Evolutionary conservation across 2,888 invertebrate species (phyloP).

Genomic region (Drosophila longiperda): DNA sequence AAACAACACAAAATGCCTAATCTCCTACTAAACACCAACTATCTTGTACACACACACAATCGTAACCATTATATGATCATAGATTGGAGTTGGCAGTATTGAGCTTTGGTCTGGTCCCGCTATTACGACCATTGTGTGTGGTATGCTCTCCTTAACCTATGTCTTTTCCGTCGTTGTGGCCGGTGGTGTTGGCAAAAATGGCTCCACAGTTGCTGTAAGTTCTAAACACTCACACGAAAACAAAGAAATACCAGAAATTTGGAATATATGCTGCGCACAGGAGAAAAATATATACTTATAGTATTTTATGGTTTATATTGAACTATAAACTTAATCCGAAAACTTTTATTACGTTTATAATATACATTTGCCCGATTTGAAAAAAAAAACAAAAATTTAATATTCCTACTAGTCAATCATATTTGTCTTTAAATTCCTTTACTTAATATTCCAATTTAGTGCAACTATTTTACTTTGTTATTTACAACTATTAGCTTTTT

Average conservation of each 20-base stretch:
- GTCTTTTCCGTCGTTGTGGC: conserved; percentile 92
- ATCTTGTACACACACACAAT: conserved; percentile 24
- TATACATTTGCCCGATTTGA: background rate
- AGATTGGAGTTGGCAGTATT: conserved; percentile 87
- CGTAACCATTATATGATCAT: conserved; percentile 59
- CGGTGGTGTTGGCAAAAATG: conserved; percentile 99
- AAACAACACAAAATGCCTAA: conserved; percentile 36
- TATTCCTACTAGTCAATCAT: background rate
- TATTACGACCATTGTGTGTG: conserved; percentile 90
- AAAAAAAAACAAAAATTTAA: background rate
- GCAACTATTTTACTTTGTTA: background rate
- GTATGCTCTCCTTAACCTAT: conserved; percentile 90
- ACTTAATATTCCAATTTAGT: background rate
- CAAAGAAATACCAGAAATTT: conserved; percentile 17
- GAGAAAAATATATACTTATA: background rate
- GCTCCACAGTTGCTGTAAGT: conserved; percentile 99
- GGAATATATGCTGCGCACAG: conserved; percentile 4
- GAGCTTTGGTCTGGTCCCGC: conserved; percentile 92
- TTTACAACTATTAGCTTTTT: background rate
- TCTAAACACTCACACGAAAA: conserved; percentile 67
- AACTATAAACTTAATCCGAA: background rate
- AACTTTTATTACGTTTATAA: background rate
- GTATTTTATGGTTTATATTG: conserved; percentile 7
- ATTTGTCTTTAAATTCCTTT: background rate
- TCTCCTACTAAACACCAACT: conserved; percentile 34